Conservation (phyloP, 2,888 invertebrate genomes). For the Erpobdella octoculata region DNA sequence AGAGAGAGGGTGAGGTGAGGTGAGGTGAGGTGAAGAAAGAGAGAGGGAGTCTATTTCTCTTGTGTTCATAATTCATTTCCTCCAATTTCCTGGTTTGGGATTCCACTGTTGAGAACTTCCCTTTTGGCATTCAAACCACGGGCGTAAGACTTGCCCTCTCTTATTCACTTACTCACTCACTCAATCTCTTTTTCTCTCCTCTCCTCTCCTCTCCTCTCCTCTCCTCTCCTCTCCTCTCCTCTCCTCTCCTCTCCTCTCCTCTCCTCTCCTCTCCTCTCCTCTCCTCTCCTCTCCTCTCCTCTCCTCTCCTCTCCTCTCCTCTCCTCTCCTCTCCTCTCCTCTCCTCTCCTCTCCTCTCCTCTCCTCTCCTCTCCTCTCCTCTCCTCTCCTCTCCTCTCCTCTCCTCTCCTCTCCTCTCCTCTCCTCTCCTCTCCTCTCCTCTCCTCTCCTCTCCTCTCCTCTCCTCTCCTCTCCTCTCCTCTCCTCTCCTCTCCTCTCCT, state of each 20-base stretch:
- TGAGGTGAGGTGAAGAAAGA: neutral
- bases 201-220: neutral
- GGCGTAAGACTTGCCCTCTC: too few species aligned
- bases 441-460: neutral
- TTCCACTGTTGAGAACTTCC: neutral
- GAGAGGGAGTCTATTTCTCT: neutral
- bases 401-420: neutral
- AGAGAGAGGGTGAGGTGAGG: neutral
- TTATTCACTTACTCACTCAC: too few species aligned
- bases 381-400: neutral
- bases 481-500: neutral
- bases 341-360: neutral
- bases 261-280: neutral
- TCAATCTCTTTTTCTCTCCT: neutral
- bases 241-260: neutral
- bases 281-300: neutral
- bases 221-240: neutral
- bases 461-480: neutral
- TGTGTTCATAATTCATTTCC: slow-evolving; percentile 6
- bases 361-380: neutral
- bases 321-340: neutral
- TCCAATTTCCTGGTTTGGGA: neutral
- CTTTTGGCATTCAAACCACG: neutral
- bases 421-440: neutral
- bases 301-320: neutral